phyloP scores from a whole-genome alignment of 1,140 invertebrate genomes.

The Bombyx mandarina region DNA sequence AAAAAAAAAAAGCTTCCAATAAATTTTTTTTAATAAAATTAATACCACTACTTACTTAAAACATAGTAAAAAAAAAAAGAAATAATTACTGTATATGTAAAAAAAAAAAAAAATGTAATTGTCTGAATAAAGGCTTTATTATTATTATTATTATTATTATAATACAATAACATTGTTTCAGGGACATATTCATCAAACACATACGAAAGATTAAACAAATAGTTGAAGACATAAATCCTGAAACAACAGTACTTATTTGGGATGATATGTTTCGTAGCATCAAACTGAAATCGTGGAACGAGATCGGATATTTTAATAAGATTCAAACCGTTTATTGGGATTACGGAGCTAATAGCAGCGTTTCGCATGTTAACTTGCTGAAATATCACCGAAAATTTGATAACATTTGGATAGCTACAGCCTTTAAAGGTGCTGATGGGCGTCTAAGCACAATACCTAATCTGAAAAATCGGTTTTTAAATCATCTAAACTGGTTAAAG shows the following conservation, averaged over 20 bases:
- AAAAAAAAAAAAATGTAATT: no score
- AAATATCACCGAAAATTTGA: conserved; percentile 63
- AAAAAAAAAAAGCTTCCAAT: no score
- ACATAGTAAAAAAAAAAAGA: no score
- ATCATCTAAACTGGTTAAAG: conserved; percentile 50
- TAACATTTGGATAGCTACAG: conserved; percentile 90
- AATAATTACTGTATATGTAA: no score
- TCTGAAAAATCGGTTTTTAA: conserved; percentile 39
- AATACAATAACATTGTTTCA: conserved; percentile 26
- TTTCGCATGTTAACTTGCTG: conserved; percentile 31
- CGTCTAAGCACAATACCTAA: conserved; percentile 79
- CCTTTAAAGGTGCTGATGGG: conserved; percentile 92
- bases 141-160: no score
- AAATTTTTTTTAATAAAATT: no score
- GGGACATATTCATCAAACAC: conserved; percentile 81
- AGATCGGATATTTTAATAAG: conserved; percentile 76
- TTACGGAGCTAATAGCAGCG: conserved; percentile 62
- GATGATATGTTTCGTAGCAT: conserved; percentile 93
- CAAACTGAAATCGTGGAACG: conserved; percentile 75
- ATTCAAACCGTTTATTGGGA: conserved; percentile 93
- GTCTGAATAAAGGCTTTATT: no score
- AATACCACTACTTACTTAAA: no score
- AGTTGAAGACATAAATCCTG: conserved; percentile 75
- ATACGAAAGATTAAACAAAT: conserved; percentile 75
- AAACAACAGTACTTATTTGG: conserved; percentile 89